Conservation (phyloP, 1,140 invertebrate species). For the Drosophila cardini region DNA sequence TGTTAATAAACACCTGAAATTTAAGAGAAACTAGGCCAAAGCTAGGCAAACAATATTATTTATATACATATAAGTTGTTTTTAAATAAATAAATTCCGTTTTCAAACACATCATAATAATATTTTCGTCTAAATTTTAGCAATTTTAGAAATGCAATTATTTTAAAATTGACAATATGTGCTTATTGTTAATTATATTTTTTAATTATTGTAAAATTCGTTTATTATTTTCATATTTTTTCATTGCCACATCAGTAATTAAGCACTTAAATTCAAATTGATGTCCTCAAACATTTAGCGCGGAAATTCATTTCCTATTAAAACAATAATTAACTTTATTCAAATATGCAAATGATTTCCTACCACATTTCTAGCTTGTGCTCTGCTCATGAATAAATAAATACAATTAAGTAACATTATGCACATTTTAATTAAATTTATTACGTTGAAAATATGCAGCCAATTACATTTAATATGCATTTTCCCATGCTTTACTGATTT, state of each 20-base stretch:
- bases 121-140: neutral
- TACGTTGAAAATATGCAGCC: conserved; percentile 1
- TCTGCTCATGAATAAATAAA: conserved; percentile 1
- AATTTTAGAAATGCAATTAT: neutral
- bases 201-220: neutral
- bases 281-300: neutral
- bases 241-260: too few relatives aligned
- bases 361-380: neutral
- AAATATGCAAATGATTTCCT: neutral
- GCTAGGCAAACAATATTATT: neutral
- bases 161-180: too few relatives aligned
- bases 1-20: conserved; percentile 19
- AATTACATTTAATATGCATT: neutral
- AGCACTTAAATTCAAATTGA: neutral
- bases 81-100: neutral
- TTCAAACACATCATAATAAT: neutral
- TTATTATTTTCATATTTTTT: neutral
- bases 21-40: conserved; percentile 3
- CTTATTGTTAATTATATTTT: too few relatives aligned
- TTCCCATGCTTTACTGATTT: neutral
- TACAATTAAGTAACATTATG: neutral
- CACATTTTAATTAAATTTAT: conserved; percentile 1
- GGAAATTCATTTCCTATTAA: neutral
- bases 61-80: neutral
- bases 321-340: neutral